Conservation (phyloP, 2,797 vertebrate species). For the Scolopax bukidnonensis region DNA sequence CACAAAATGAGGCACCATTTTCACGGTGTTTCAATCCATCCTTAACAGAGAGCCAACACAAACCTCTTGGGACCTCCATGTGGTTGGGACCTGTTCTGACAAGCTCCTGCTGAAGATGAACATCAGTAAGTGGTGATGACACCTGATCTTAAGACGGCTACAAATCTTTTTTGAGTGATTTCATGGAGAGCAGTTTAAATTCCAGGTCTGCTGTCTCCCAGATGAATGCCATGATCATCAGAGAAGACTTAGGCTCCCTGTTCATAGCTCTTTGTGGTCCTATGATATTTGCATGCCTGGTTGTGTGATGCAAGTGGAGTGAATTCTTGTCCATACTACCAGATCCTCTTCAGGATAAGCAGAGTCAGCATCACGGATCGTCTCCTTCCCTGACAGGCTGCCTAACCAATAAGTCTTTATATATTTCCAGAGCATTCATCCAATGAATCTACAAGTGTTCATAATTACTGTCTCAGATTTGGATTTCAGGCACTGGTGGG, state of each 20-base stretch:
- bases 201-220: neutral
- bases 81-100: neutral
- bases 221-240: neutral
- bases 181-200: neutral
- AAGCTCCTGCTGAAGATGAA: neutral
- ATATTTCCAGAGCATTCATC: neutral
- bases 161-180: neutral
- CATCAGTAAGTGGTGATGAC: neutral
- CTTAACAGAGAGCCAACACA: neutral
- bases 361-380: neutral
- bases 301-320: neutral
- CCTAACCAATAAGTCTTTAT: neutral
- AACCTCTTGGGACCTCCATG: neutral
- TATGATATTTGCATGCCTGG: neutral
- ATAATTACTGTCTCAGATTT: neutral
- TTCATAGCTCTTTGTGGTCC: neutral
- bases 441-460: neutral
- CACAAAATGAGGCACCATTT: neutral
- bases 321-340: neutral
- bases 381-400: neutral
- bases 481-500: fast-evolving
- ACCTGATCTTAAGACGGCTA: neutral
- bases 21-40: neutral
- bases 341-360: neutral
- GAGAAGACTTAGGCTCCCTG: neutral